phyloP scores from a whole-genome alignment of 2,113 vertebrate genomes.

The Pleuronectes platessa region DNA sequence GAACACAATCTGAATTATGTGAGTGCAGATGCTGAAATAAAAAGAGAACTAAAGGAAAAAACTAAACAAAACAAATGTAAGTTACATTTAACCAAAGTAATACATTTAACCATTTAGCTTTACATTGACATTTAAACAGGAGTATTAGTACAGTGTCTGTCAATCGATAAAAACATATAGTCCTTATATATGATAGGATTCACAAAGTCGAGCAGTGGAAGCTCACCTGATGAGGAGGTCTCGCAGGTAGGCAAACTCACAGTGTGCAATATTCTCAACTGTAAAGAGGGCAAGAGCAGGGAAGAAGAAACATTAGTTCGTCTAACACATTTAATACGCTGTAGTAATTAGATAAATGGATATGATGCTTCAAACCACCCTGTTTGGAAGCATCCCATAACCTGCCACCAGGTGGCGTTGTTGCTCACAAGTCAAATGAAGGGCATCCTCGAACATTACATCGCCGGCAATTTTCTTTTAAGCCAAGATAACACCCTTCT shows the following conservation, averaged over 20 bases:
- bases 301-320: slow-evolving; percentile 3
- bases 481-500: slow-evolving; percentile 60
- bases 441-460: slow-evolving; percentile 36
- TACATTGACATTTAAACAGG: too few species aligned
- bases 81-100: too few species aligned
- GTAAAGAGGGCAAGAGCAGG: slow-evolving; percentile 56
- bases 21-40: too few species aligned
- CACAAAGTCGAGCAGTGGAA: not conserved
- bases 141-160: too few species aligned
- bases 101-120: too few species aligned
- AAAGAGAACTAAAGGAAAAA: too few species aligned
- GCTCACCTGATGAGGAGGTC: slow-evolving; percentile 97
- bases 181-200: not conserved
- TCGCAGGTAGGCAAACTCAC: slow-evolving; percentile 97
- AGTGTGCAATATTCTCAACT: slow-evolving; percentile 98
- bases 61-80: too few species aligned
- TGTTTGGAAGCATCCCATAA: not conserved
- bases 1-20: too few species aligned
- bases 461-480: slow-evolving; percentile 52
- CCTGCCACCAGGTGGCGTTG: slow-evolving; percentile 61
- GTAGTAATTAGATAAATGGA: not conserved
- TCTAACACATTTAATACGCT: not conserved
- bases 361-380: not conserved
- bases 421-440: slow-evolving; percentile 23
- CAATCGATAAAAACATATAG: too few species aligned